phyloP scores from a whole-genome alignment of 2,888 invertebrate genomes.

The Microctonus hyperodae region DNA sequence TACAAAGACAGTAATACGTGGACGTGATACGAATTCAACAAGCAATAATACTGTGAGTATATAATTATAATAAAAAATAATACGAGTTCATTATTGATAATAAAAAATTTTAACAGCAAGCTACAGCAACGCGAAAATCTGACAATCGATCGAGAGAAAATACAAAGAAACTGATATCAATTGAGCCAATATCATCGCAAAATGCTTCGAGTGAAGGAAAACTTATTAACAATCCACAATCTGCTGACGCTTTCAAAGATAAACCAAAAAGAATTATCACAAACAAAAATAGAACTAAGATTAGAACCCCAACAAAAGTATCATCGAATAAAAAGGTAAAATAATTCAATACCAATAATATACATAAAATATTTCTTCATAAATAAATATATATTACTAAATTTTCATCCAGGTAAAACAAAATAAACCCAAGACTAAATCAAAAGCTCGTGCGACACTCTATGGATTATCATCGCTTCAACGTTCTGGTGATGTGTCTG shows the following conservation, averaged over 20 bases:
- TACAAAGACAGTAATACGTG: slow-evolving; percentile 57
- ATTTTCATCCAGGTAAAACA: slow-evolving; percentile 64
- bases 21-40: slow-evolving; percentile 45
- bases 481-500: slow-evolving; percentile 81
- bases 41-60: not conserved
- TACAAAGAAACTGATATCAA: not conserved
- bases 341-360: slow-evolving; percentile 33
- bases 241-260: not conserved
- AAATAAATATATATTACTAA: too few relatives aligned
- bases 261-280: not conserved
- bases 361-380: slow-evolving; percentile 28
- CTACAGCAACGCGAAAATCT: not conserved
- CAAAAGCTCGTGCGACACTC: slow-evolving; percentile 78
- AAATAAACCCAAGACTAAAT: slow-evolving; percentile 64
- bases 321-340: slow-evolving; percentile 41
- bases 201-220: not conserved
- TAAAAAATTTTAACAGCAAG: not conserved
- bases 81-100: not conserved
- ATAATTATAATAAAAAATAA: not conserved
- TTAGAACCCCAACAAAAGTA: slow-evolving; percentile 31
- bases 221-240: not conserved
- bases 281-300: not conserved
- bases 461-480: slow-evolving; percentile 82
- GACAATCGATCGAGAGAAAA: not conserved
- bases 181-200: not conserved